Evolutionary conservation across 2,888 invertebrate genomes (phyloP), one percentile per base, ranked within the genome.

Genomic region (Amiota minor): DNA sequence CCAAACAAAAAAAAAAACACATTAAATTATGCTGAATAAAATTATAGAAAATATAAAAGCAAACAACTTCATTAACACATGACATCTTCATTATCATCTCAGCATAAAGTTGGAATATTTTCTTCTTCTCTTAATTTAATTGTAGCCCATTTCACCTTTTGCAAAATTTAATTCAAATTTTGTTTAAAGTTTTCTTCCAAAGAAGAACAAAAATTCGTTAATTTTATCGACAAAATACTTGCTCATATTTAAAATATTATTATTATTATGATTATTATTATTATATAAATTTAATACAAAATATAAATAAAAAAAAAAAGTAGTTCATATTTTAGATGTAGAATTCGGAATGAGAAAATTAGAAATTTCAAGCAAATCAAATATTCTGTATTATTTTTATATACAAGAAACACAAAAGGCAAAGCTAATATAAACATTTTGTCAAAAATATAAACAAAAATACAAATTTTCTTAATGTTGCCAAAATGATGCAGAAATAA

Each of bases 341-440:
- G 50, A 68, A 68, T 47, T 23, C 67, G 45, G 45, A 62, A 62
- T 35, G 12, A 62, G 45, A 23, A 23, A 23, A 35, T 35, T 35
- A 35, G 35, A 35, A 35, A 6, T 35, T 35, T 35, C 35, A 35
- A 35, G 6, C 35, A 35, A 61, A 18, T 18, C 20, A 59, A 72
- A 56, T 74, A 50, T 73, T 83, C 70, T 74, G 75, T 74, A 76
- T 80, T 82, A 77, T 80, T 78, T 81, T 71, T 71, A 71, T 71
- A 65, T 53, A 46, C 23, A 65, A 71, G 14, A 9, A 47, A 64
- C n/a, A n/a, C 16, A n/a, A 16, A 50, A 67, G 20, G 23, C 49
- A 67, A 67, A 62, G 4, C 3, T 20, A 20, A 50, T 53, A 20
- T 53, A 68, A 11, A 59, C 10, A 18, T 59, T 18, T 2, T 20